Percentiles rank a stretch among this genome's conserved stretches.
These are phyloP conservation scores for Salticus scenicus DNA, from an alignment of 2,888 invertebrate species.

Conservation along the genomic window DNA sequence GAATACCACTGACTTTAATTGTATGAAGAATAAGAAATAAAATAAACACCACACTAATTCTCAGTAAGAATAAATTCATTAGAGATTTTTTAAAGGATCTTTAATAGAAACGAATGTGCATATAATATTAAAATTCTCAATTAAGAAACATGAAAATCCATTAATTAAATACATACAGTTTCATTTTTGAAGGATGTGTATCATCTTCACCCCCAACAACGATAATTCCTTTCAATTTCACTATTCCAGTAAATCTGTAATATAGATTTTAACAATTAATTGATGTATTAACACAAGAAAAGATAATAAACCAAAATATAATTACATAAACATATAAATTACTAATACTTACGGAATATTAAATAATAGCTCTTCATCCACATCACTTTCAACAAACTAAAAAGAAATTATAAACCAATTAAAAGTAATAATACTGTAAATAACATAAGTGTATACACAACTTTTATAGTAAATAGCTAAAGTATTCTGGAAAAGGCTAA, in stretches of 20 bases:
- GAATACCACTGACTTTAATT: too few relatives aligned
- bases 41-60: too few relatives aligned
- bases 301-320: background rate
- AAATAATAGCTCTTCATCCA: constrained; percentile 95
- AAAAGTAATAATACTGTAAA: too few relatives aligned
- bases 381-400: constrained; percentile 96
- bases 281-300: background rate
- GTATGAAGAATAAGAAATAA: too few relatives aligned
- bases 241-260: constrained; percentile 89
- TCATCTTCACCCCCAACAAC: constrained; percentile 92
- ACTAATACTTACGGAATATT: constrained; percentile 92
- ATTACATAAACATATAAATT: constrained; percentile 25
- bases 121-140: too few relatives aligned
- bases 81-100: too few relatives aligned
- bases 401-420: constrained; percentile 72
- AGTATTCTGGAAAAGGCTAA: too few relatives aligned
- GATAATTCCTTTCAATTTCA: constrained; percentile 95
- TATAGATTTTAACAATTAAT: constrained; percentile 4
- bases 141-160: too few relatives aligned
- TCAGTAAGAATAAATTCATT: too few relatives aligned
- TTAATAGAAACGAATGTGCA: too few relatives aligned
- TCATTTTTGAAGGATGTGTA: constrained; percentile 88
- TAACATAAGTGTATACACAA: too few relatives aligned
- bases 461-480: too few relatives aligned
- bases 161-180: constrained; percentile 85